phyloP scores from a whole-genome alignment of 2,797 vertebrate species.

The Danio tinwini region DNA sequence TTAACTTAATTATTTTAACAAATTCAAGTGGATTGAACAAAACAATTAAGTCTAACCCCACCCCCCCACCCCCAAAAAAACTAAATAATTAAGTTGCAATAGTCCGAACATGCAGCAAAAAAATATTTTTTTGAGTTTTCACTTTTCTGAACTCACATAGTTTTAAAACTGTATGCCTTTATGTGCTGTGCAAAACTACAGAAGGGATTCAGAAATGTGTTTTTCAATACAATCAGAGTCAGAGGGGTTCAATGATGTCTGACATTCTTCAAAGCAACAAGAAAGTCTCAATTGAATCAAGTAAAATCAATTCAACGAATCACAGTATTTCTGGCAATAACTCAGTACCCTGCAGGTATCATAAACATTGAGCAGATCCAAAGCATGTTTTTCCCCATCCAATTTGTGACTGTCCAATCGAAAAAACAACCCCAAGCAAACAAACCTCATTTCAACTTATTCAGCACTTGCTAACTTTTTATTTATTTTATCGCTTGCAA shows the following conservation, averaged over 20 bases:
- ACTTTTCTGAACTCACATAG: too few species aligned
- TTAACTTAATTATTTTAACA: too few species aligned
- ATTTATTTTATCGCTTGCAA: constrained; percentile 39
- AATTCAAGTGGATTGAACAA: too few species aligned
- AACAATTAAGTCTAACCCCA: too few species aligned
- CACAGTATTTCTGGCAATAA: not conserved
- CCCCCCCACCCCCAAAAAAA: too few species aligned
- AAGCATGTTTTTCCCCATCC: not conserved
- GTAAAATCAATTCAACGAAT: not conserved
- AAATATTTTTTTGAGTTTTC: too few species aligned
- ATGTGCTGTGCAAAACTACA: too few species aligned
- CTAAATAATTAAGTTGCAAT: too few species aligned
- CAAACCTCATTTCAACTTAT: constrained; percentile 33
- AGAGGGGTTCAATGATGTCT: not conserved
- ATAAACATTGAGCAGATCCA: constrained; percentile 9
- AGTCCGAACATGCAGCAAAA: too few species aligned
- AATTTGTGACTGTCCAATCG: not conserved
- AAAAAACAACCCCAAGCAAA: constrained; percentile 6
- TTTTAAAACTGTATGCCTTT: too few species aligned
- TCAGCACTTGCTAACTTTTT: constrained; percentile 16
- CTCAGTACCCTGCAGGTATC: not conserved
- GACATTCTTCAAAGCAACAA: not conserved
- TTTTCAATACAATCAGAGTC: not conserved
- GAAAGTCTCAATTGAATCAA: not conserved
- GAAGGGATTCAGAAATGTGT: too few species aligned